Evolutionary conservation across 2,888 invertebrate genomes (phyloP), one percentile per base, ranked within the genome.

Genomic region (Gandaritis pyraliata): DNA sequence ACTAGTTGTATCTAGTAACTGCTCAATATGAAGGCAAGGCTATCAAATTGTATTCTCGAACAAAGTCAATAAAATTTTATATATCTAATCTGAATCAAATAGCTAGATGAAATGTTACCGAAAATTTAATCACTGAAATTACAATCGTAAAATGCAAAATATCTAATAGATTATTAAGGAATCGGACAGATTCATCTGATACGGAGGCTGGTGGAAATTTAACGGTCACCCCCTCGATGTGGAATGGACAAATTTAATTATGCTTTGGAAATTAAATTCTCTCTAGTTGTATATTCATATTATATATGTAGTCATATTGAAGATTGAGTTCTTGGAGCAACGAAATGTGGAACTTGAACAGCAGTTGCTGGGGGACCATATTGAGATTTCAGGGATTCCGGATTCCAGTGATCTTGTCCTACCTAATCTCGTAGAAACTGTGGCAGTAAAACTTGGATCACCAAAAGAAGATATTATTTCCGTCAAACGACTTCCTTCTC

Each of bases 241-340:
- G 77, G 79, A 78, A 81, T 77, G 81, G 79, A 78, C 82, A 81
- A 88, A 88, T 88, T 89, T 84, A 90, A 90, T 89, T 89, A 88
- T 84, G 76, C 78, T 86, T 83, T 80, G 82, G 86, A 85, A 87
- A n/a, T n/a, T n/a, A n/a, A n/a, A n/a, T n/a, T n/a, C n/a, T n/a
- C n/a, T n/a, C n/a, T n/a, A n/a, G n/a, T n/a, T n/a, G n/a, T n/a
- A n/a, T n/a, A n/a, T n/a, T n/a, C n/a, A n/a, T n/a, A n/a, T n/a
- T n/a, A n/a, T n/a, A n/a, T n/a, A n/a, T n/a, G n/a, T n/a, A n/a
- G n/a, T n/a, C n/a, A n/a, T 36, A 36, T 8, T 38, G 2, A 38
- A 38, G 8, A 38, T 38, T 12, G 38, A 38, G 38, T 38, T 38
- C n/a, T 38, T 38, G n/a, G 38, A 38, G 12, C 38, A 38, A 12